Base-by-base conservation (phyloP, 2,888 invertebrate species). In the Anoplius nigerrimus region DNA sequence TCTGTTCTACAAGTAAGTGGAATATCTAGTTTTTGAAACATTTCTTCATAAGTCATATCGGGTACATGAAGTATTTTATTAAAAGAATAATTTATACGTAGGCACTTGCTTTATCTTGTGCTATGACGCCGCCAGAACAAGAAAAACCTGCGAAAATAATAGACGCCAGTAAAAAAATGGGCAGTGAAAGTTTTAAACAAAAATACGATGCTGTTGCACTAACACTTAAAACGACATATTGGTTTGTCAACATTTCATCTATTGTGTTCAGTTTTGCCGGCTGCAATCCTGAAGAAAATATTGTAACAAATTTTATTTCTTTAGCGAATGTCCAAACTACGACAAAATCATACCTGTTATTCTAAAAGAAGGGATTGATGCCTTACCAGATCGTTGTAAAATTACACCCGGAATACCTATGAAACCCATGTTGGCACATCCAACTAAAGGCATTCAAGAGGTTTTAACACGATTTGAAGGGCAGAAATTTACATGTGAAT, bases 381-480 rank as follows among this genome's bases (percentile, higher is more conserved):
- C 92, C 43, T 90, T 99, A 63, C 94, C 95, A 0, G 90, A 92
- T 43, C 92, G 93, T 83, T 99, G 99, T 88, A 94, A 94, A 82
- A 92, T 99, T 65, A 93, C 95, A 21, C 97, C 98, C 13, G 98
- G 98, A 58, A 92, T 98, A 77, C 99, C 99, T 13, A 91, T 99
- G 74, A 97, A 98, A 88, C 99, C 99, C 0, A 99, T 99, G 99
- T 91, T 99, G 84, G 99, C 99, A 0, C 98, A 99, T 87, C 99
- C 99, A 2, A 98, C 99, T 0, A 96, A 95, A 88, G 98, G 98
- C 2, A 95, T 99, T 0, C 92, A 93, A 72, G 98, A 98, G 88
- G 95, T 98, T 3, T 89, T 98, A 62, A 92, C 93, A 69, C 92
- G 97, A 83, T 93, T 89, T 67, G 96, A 96, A 69, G 94, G 94